Evolutionary conservation across 1,140 invertebrate species (phyloP), one percentile per base, ranked within the genome.

Genomic region (Zaprionus nigranus): DNA sequence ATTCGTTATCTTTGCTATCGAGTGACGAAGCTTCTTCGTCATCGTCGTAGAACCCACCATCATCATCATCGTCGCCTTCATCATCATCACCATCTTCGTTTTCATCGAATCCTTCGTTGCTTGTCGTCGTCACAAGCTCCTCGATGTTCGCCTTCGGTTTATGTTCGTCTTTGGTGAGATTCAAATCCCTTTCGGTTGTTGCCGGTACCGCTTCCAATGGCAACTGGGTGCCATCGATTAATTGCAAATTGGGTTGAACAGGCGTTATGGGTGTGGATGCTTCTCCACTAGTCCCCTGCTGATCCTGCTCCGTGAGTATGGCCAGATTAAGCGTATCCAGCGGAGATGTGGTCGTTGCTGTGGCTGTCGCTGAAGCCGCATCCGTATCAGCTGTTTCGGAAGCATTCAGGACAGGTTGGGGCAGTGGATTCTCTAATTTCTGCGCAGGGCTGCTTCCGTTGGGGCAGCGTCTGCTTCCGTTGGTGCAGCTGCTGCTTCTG

Each of bases 221-320:
- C 64, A 91, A 57, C 40, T 66, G 59, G 2, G 91, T 92, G 22
- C 91, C 91, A 66, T 92, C 91, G 2, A 92, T 75, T 22, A 92
- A 36, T 26, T 85, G 81, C 3, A 83, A 15, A 15, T 79, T 76
- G 24, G 73, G 54, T 20, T 71, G 65, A 20, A 78, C 69, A 11
- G 90, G 74, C 22, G 79, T 75, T 17, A 78, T 73, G 9, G 72
- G 82, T 43, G 74, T 67, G 30, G 74, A 40, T 49, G 69, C 43
- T 9, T 40, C 24, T n/a, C 5, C 36, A 15, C 53, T 56, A 22
- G 43, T 51, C 4, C 20, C 51, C 20, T 20, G 12, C 26, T 69
- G 53, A 49, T 80, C 61, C 20, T 87, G 81, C n/a, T 82, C 75
- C n/a, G 83, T 78, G 13, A 90, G 68, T 46, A 88, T 79, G 17